These are phyloP conservation scores for Julus scanicus DNA, from an alignment of 2,888 invertebrate species.

Conservation along the genomic window DNA sequence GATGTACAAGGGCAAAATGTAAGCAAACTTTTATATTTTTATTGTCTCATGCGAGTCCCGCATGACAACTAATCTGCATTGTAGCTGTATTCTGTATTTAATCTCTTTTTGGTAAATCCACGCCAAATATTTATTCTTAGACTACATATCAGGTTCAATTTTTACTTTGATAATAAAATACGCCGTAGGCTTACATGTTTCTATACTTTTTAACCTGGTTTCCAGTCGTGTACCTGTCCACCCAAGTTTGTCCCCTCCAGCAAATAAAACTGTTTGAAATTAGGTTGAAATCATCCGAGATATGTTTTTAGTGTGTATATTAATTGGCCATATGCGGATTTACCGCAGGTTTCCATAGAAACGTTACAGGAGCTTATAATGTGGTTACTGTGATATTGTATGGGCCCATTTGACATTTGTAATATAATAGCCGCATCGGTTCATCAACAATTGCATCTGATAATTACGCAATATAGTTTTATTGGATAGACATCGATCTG, in stretches of 20 bases:
- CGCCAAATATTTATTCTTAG: conserved; percentile 2
- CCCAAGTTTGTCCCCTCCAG: background rate
- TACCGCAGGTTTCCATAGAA: background rate
- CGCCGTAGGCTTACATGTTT: background rate
- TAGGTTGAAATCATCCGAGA: conserved; percentile 5
- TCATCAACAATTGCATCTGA: background rate
- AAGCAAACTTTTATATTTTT: background rate
- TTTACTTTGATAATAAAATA: background rate
- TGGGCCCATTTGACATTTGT: background rate
- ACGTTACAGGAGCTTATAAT: background rate
- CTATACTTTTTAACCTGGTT: background rate
- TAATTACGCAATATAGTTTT: background rate
- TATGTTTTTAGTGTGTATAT: background rate
- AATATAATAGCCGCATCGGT: background rate
- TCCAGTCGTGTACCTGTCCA: background rate
- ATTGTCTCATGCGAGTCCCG: background rate
- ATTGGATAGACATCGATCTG: too few relatives aligned
- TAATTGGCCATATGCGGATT: background rate
- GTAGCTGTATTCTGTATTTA: background rate
- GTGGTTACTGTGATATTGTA: background rate
- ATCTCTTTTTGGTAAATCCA: background rate
- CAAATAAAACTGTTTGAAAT: background rate
- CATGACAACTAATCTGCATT: background rate
- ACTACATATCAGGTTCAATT: background rate
- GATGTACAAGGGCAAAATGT: background rate